phyloP scores from a whole-genome alignment of 2,113 vertebrate genomes.

The Ophthalmolycus amberensis region DNA sequence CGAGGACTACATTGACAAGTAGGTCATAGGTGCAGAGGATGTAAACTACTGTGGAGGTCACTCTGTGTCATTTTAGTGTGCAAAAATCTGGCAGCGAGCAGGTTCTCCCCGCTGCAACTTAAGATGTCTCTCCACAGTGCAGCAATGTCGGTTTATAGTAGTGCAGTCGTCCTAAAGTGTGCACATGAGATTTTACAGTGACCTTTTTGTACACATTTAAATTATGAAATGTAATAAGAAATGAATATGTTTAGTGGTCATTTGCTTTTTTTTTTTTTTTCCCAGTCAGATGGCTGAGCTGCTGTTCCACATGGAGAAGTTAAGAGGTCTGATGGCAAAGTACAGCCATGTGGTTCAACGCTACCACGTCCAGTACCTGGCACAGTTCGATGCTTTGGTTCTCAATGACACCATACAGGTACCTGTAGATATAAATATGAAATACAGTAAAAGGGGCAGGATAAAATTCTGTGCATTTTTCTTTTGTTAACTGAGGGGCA shows the following conservation, averaged over 20 bases:
- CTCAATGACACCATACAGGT: constrained; percentile 95
- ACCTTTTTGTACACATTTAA: background rate
- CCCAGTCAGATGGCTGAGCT: constrained; percentile 89
- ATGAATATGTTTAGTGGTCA: rapidly evolving
- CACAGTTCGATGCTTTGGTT: constrained; percentile 90
- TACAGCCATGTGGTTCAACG: constrained; percentile 83
- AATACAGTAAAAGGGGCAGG: background rate
- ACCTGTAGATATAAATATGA: background rate
- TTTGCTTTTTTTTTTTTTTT: background rate
- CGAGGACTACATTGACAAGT: constrained; percentile 91
- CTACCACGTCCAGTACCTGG: constrained; percentile 91
- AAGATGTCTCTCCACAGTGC: background rate
- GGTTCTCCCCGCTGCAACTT: background rate
- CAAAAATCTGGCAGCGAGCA: background rate
- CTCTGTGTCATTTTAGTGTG: background rate
- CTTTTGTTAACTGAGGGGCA: background rate
- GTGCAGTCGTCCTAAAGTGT: background rate
- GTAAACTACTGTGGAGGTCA: background rate
- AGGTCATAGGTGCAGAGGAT: constrained; percentile 46
- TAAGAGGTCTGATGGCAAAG: constrained; percentile 81
- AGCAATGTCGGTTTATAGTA: background rate
- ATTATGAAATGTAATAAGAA: background rate
- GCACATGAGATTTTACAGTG: background rate
- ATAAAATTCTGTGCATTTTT: background rate
- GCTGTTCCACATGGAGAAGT: constrained; percentile 88